phyloP scores from a whole-genome alignment of 2,113 vertebrate species.

The Oryzias curvinotus region DNA sequence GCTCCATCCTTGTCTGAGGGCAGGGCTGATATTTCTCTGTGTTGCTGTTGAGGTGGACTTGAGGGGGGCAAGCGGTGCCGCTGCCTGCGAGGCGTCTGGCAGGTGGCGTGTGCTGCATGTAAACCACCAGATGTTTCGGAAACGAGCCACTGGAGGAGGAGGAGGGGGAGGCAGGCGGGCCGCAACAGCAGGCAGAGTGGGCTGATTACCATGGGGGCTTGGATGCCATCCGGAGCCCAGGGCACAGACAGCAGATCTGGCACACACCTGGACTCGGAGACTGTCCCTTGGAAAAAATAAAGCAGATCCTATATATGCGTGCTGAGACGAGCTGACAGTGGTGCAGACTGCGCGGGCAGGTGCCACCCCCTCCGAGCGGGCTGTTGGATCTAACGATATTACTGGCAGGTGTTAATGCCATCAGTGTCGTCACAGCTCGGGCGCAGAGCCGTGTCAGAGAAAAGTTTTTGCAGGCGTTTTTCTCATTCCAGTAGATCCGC shows the following conservation, averaged over 20 bases:
- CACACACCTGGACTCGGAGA: constrained; percentile 73
- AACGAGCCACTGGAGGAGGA: constrained; percentile 77
- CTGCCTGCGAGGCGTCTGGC: constrained; percentile 74
- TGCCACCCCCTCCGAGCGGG: constrained; percentile 73
- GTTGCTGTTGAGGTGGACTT: constrained; percentile 48
- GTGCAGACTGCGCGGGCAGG: constrained; percentile 71
- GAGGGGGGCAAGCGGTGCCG: constrained; percentile 58
- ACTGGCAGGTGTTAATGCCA: constrained; percentile 73
- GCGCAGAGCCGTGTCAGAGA: constrained; percentile 65
- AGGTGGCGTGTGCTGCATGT: constrained; percentile 78
- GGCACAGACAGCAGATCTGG: constrained; percentile 75
- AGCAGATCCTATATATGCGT: constrained; percentile 65
- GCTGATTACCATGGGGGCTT: constrained; percentile 78
- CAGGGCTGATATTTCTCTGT: constrained; percentile 33
- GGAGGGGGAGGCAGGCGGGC: constrained; percentile 69
- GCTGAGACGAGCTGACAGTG: constrained; percentile 71
- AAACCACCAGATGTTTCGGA: constrained; percentile 79
- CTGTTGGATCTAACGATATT: constrained; percentile 70
- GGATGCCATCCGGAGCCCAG: constrained; percentile 77
- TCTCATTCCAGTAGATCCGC: neutral
- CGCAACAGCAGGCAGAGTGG: constrained; percentile 75
- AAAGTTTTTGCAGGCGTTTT: constrained; percentile 27
- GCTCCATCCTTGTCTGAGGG: constrained; percentile 8
- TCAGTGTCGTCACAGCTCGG: constrained; percentile 65
- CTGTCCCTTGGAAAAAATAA: constrained; percentile 76